A percentile compares a stretch with the other conserved stretches of the same genome.
These are phyloP conservation scores for Omphaloscelis lunosa DNA, from an alignment of 2,888 invertebrate genomes.

Conservation along the genomic window DNA sequence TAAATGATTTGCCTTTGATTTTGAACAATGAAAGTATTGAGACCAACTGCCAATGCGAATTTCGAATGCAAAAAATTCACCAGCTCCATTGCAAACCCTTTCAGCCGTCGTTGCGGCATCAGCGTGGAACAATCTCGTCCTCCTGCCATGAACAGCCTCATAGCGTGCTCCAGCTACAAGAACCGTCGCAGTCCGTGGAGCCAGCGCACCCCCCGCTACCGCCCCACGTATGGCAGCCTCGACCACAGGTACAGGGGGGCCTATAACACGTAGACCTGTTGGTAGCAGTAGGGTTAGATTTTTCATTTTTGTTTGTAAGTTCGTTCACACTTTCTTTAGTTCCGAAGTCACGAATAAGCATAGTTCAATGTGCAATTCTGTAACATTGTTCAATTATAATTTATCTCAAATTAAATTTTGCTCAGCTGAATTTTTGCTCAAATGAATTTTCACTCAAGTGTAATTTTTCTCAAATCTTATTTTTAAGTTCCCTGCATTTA, in stretches of 20 bases:
- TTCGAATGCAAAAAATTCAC: not conserved
- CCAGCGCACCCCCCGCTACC: constrained; percentile 84
- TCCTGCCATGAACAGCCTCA: constrained; percentile 94
- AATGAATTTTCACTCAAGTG: too few species aligned
- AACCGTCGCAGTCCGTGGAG: constrained; percentile 90
- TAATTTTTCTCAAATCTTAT: not conserved
- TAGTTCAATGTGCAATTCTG: not conserved
- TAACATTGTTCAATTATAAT: not conserved
- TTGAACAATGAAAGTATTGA: too few species aligned
- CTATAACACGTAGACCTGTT: constrained; percentile 72
- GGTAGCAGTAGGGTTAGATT: constrained; percentile 6
- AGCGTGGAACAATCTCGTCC: constrained; percentile 92
- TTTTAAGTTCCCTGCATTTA: constrained; percentile 26
- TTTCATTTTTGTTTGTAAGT: not conserved
- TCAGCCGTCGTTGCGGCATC: constrained; percentile 87
- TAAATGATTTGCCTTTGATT: too few species aligned
- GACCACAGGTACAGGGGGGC: constrained; percentile 84
- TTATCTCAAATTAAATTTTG: not conserved
- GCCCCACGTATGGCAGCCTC: constrained; percentile 86
- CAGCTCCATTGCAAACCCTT: constrained; percentile 2
- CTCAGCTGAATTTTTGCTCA: too few species aligned
- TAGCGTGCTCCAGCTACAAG: constrained; percentile 94
- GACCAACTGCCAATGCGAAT: not conserved
- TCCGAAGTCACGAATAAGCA: not conserved
- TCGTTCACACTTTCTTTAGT: not conserved